Percentiles rank a stretch among this genome's conserved stretches.
phyloP scores from a whole-genome alignment of 1,140 invertebrate genomes.

The Cydia amplana region DNA sequence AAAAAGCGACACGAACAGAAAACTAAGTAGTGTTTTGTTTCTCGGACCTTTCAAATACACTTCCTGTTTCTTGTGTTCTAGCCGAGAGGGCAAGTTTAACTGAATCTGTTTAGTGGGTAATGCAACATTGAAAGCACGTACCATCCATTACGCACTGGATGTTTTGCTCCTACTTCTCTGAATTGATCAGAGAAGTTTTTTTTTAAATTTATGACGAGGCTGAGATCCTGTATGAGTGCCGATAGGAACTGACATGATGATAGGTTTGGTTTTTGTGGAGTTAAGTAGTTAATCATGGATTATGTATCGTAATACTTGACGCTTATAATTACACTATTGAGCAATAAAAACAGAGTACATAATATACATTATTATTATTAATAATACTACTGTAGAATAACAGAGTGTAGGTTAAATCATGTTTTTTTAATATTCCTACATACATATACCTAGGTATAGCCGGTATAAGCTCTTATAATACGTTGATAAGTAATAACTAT shows the following conservation, averaged over 20 bases:
- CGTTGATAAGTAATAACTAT: too few relatives aligned
- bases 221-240: background rate
- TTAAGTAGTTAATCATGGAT: background rate
- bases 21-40: constrained; percentile 9
- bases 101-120: constrained; percentile 14
- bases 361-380: too few relatives aligned
- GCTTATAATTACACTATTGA: background rate
- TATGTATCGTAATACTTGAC: constrained; percentile 6
- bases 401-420: too few relatives aligned
- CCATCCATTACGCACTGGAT: constrained; percentile 4
- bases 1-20: constrained; percentile 6
- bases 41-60: constrained; percentile 16
- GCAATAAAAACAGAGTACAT: background rate
- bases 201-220: background rate
- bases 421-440: too few relatives aligned
- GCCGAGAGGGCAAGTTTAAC: background rate
- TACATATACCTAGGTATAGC: too few relatives aligned
- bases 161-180: constrained; percentile 17
- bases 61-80: constrained; percentile 24
- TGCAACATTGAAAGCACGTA: constrained; percentile 28
- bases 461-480: too few relatives aligned
- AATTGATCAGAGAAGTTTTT: constrained; percentile 20
- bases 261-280: background rate
- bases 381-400: too few relatives aligned
- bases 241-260: background rate